phyloP scores from a whole-genome alignment of 2,113 vertebrate species.

The Xyrauchen texanus region DNA sequence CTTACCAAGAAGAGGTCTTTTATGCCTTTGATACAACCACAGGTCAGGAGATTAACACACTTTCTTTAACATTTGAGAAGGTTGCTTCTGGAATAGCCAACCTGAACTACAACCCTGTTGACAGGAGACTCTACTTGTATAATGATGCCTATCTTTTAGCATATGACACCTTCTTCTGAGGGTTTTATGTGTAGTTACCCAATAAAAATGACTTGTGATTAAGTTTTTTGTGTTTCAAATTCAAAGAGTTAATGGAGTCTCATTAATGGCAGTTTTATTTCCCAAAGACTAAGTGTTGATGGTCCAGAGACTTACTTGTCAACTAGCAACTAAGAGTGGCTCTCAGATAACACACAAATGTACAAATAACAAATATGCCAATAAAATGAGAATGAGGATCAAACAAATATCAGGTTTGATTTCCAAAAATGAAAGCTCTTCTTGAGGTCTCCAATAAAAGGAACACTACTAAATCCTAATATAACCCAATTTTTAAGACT shows the following conservation, averaged over 20 bases:
- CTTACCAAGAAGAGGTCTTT: slow-evolving; percentile 83
- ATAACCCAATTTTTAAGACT: too few relatives aligned
- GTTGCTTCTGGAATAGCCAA: slow-evolving; percentile 64
- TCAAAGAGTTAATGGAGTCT: background rate
- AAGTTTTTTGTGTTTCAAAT: background rate
- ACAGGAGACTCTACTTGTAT: slow-evolving; percentile 68
- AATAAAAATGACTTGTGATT: background rate
- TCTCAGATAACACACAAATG: too few relatives aligned
- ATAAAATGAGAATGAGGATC: too few relatives aligned
- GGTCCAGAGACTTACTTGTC: too few relatives aligned
- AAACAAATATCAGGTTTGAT: too few relatives aligned
- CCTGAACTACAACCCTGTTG: slow-evolving; percentile 70
- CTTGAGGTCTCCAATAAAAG: too few relatives aligned
- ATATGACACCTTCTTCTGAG: slow-evolving; percentile 60
- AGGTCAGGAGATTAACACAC: slow-evolving; percentile 65
- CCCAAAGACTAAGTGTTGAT: too few relatives aligned
- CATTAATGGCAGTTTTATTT: too few relatives aligned
- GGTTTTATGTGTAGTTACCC: background rate
- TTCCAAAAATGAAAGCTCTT: too few relatives aligned
- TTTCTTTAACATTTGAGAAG: slow-evolving; percentile 67
- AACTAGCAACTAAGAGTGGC: too few relatives aligned
- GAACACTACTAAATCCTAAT: too few relatives aligned
- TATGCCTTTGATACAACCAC: slow-evolving; percentile 85
- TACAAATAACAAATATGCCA: too few relatives aligned
- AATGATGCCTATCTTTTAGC: slow-evolving; percentile 70